phyloP scores from a whole-genome alignment of 2,113 vertebrate species.

The Vulpes ferrilata region DNA sequence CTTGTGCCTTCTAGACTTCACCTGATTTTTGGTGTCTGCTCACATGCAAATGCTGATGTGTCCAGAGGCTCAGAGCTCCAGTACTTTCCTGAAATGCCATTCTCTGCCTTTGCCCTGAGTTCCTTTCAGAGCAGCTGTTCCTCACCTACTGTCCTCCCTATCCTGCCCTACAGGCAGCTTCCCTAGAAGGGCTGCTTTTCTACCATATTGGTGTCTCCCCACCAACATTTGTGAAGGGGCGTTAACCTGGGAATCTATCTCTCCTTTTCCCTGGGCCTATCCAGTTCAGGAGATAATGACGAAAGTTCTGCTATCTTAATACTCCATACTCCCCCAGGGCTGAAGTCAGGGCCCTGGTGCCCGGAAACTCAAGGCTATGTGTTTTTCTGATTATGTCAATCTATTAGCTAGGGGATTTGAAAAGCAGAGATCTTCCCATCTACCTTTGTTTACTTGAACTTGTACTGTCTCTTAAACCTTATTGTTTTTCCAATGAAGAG shows the following conservation, averaged over 20 bases:
- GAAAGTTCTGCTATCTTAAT: neutral
- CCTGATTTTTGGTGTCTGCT: neutral
- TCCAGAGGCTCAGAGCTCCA: neutral
- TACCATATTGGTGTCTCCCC: no score
- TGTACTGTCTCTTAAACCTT: slow-evolving; percentile 41
- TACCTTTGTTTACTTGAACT: slow-evolving; percentile 40
- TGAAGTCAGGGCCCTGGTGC: neutral
- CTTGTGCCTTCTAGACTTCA: neutral
- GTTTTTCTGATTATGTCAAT: neutral
- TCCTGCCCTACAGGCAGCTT: neutral
- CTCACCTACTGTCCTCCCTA: fast-evolving
- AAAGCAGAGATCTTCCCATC: slow-evolving; percentile 23
- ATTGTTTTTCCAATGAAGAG: slow-evolving; percentile 46
- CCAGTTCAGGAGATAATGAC: neutral
- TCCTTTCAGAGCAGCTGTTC: neutral
- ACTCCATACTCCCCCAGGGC: neutral
- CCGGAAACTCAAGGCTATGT: neutral
- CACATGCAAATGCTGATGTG: neutral
- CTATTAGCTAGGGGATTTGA: neutral
- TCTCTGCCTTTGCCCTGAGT: neutral
- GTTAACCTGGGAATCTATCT: neutral
- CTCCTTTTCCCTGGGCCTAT: neutral
- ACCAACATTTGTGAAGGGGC: neutral
- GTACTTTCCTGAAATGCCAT: neutral
- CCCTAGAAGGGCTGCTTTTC: neutral